phyloP scores from a whole-genome alignment of 1,140 invertebrate genomes.

The Agrilus planipennis region DNA sequence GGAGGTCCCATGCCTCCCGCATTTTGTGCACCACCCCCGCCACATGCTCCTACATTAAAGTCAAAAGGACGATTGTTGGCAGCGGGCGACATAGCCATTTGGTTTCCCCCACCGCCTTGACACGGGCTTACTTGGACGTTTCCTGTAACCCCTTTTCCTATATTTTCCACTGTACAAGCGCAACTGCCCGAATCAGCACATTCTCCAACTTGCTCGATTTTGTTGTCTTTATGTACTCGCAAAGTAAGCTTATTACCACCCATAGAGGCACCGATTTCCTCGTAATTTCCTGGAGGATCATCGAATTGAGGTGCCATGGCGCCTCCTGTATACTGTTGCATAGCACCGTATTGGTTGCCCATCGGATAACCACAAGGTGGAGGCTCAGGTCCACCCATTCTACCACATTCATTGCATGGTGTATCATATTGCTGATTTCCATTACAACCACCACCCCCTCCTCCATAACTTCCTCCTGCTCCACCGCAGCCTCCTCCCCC shows the following conservation, averaged over 20 bases:
- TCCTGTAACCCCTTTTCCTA: conserved; percentile 3
- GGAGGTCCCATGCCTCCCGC: conserved; percentile 27
- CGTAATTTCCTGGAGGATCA: conserved; percentile 16
- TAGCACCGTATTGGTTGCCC: background rate
- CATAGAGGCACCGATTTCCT: conserved; percentile 33
- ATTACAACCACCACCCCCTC: background rate
- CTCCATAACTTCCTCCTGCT: conserved; percentile 1
- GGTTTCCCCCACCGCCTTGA: conserved; percentile 2
- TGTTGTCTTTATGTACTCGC: conserved; percentile 30
- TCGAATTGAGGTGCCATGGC: background rate
- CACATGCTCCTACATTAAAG: conserved; percentile 23
- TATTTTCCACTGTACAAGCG: conserved; percentile 5
- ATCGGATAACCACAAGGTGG: background rate
- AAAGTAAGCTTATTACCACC: conserved; percentile 33
- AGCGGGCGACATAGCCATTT: conserved; percentile 17
- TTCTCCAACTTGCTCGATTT: conserved; percentile 18
- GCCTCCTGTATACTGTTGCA: background rate
- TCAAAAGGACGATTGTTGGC: conserved; percentile 20
- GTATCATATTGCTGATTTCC: too few species aligned
- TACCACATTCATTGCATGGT: conserved; percentile 23
- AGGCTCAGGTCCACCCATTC: background rate
- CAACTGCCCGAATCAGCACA: conserved; percentile 11
- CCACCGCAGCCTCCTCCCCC: background rate
- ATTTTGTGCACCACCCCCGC: conserved; percentile 12
- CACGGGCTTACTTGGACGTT: too few species aligned